Base-by-base conservation (phyloP, 2,888 invertebrate species). In the Cryptocephalus primarius region DNA sequence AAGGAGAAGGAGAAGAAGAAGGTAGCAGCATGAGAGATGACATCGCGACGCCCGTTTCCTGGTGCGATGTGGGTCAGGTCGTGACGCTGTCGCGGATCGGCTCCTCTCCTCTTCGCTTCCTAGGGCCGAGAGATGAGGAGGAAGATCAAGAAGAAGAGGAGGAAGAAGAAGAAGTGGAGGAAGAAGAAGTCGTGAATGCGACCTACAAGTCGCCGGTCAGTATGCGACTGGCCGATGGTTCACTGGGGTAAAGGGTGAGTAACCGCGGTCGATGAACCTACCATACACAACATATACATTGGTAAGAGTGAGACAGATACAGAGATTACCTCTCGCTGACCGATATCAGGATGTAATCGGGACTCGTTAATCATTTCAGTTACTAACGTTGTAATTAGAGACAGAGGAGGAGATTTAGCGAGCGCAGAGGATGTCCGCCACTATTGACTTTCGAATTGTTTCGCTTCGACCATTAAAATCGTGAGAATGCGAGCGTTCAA, bases 151-250 rank as follows among this genome's bases (percentile, higher is more conserved):
- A 43, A 32, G 12, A 11, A 31, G n/a, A 36, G 11, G 32, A 33
- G 4, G 32, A n/a, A 12, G 32, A 8, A 33, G 10, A 33, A 11
- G 13, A 33, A 8, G 14, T 14, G 6, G 12, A 33, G 33, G 8
- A 34, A n/a, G n/a, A 32, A 33, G 43, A 33, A 32, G 6, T 22
- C 22, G 22, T 22, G 22, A 49, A 40, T 48, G 47, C 50, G 52
- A 52, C 52, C 52, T 48, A 52, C 65, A 68, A 36, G 36, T 36
- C 36, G 36, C 49, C 67, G 69, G 69, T 70, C 69, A 69, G 69
- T 70, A 67, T 70, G 70, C 69, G 68, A 70, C 61, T 69, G 69
- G 62, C 68, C 70, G 69, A 57, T 62, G 67, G 70, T 70, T 70
- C 67, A 70, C 69, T 70, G 61, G 70, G 69, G 66, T 69, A 69